These are phyloP conservation scores for Drosophila hydei DNA, from an alignment of 1,140 invertebrate species.

Conservation along the genomic window DNA sequence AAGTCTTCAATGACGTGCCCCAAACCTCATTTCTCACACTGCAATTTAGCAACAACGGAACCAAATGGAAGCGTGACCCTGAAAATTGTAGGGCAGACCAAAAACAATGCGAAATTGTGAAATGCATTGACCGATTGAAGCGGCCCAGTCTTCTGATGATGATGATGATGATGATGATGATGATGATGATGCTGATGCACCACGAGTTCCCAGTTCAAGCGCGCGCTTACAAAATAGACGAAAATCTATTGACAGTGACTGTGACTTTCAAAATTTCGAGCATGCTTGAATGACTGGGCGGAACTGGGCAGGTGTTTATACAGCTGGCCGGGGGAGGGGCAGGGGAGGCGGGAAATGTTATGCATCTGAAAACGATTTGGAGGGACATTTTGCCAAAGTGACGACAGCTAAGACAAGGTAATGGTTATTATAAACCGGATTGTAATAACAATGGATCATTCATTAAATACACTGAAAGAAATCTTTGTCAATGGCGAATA, in stretches of 20 bases:
- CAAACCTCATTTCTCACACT: too few relatives aligned
- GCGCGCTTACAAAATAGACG: slow-evolving; percentile 64
- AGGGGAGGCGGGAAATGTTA: slow-evolving; percentile 42
- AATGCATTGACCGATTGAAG: slow-evolving; percentile 37
- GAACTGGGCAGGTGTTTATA: slow-evolving; percentile 4
- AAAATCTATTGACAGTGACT: slow-evolving; percentile 28
- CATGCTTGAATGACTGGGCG: slow-evolving; percentile 29
- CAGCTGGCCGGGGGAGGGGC: neutral
- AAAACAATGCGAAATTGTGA: slow-evolving; percentile 51
- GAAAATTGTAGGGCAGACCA: slow-evolving; percentile 45
- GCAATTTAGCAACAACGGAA: slow-evolving; percentile 20
- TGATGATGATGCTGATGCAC: slow-evolving; percentile 13
- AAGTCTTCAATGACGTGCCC: neutral
- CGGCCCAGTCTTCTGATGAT: neutral
- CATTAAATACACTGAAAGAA: slow-evolving; percentile 49
- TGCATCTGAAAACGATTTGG: slow-evolving; percentile 36
- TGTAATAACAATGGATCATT: slow-evolving; percentile 43
- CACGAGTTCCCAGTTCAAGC: neutral
- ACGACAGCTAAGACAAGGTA: slow-evolving; percentile 31
- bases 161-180: slow-evolving; percentile 2
- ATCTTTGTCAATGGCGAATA: neutral
- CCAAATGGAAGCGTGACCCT: slow-evolving; percentile 60
- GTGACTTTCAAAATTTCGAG: slow-evolving; percentile 73
- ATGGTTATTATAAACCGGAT: slow-evolving; percentile 55
- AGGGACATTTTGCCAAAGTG: slow-evolving; percentile 46